Conservation (phyloP, 1,140 invertebrate species). For the Ephestia elutella region DNA sequence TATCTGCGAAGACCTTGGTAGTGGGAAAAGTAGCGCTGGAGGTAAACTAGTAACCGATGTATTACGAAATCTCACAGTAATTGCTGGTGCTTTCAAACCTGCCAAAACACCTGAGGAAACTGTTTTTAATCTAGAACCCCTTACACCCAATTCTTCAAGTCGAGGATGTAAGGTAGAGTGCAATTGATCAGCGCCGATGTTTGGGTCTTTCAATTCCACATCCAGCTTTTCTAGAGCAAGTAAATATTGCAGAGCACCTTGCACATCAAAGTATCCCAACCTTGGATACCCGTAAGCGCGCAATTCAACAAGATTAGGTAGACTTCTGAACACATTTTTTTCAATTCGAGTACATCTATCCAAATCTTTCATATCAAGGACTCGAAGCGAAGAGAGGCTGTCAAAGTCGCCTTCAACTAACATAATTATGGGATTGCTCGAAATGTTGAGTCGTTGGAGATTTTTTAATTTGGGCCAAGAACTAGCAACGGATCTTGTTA, state of each 20-base stretch:
- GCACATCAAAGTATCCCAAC: constrained; percentile 87
- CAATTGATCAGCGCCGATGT: constrained; percentile 87
- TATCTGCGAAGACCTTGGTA: constrained; percentile 90
- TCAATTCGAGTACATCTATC: constrained; percentile 84
- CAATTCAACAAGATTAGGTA: constrained; percentile 81
- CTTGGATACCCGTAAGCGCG: constrained; percentile 84
- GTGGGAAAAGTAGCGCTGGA: constrained; percentile 87
- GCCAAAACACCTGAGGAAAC: constrained; percentile 88
- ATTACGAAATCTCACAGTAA: constrained; percentile 84
- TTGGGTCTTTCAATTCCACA: constrained; percentile 89
- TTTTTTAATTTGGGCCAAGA: constrained; percentile 81
- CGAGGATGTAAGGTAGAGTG: constrained; percentile 85
- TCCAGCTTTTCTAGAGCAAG: constrained; percentile 82
- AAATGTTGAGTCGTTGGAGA: constrained; percentile 83
- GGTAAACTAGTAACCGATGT: constrained; percentile 86
- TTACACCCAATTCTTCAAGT: constrained; percentile 82
- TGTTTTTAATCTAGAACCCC: constrained; percentile 83
- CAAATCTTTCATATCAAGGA: constrained; percentile 81
- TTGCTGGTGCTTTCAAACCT: constrained; percentile 81
- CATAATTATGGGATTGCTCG: constrained; percentile 82
- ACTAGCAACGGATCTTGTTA: constrained; percentile 74
- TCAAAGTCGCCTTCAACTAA: constrained; percentile 85
- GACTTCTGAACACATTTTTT: constrained; percentile 84
- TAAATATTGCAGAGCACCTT: constrained; percentile 84
- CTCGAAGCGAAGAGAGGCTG: constrained; percentile 78